Conservation (phyloP, 2,888 invertebrate genomes). For the Adelphocoris suturalis region DNA sequence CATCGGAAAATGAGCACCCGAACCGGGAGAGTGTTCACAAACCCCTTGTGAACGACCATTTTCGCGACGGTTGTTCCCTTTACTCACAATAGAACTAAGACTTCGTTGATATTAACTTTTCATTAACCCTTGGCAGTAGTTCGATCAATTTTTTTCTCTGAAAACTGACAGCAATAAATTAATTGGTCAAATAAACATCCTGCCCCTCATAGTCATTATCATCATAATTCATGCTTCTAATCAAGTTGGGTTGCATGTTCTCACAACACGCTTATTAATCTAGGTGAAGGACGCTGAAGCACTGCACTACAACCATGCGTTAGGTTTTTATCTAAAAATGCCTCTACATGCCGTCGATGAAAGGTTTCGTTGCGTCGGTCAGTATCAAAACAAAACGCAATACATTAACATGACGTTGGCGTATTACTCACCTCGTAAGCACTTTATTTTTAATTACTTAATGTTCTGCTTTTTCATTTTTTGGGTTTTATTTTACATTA, state of each 20-base stretch:
- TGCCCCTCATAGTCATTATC: background rate
- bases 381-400: conserved; percentile 50
- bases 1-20: too few species aligned
- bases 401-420: background rate
- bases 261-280: conserved; percentile 35
- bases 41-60: too few species aligned
- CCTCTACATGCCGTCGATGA: conserved; percentile 27
- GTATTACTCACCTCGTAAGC: conserved; percentile 28
- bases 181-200: background rate
- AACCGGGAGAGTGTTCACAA: too few species aligned
- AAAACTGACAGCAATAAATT: too few species aligned
- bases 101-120: too few species aligned
- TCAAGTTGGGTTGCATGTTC: conserved; percentile 24
- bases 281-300: conserved; percentile 53
- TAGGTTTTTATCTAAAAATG: conserved; percentile 41
- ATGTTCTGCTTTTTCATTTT: background rate
- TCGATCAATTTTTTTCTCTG: too few species aligned
- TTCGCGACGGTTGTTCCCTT: too few species aligned
- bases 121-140: too few species aligned
- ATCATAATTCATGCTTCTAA: background rate
- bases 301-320: conserved; percentile 11
- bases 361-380: conserved; percentile 42
- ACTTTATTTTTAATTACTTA: conserved; percentile 21
- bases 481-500: too few species aligned
- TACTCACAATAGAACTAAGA: too few species aligned